phyloP scores from a whole-genome alignment of 2,888 invertebrate species.

The Philaethria dido region DNA sequence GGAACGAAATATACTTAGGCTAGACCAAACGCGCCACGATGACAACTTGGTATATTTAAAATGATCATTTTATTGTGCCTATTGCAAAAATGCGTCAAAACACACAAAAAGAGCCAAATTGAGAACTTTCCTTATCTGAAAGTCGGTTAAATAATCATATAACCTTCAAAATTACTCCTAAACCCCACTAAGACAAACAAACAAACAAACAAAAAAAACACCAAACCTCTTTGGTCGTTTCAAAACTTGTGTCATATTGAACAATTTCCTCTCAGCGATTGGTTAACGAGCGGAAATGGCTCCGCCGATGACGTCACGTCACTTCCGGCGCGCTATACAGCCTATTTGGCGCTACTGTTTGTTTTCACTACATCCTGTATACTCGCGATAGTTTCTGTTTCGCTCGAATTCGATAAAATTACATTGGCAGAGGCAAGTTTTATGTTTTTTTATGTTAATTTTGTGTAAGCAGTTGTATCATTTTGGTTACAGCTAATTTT shows the following conservation, averaged over 20 bases:
- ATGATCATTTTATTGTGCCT: too few relatives aligned
- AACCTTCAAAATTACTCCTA: too few relatives aligned
- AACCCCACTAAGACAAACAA: not conserved
- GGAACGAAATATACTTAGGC: too few relatives aligned
- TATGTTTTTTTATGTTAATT: conserved; percentile 10
- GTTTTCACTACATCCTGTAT: conserved; percentile 38
- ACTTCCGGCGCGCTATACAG: conserved; percentile 49
- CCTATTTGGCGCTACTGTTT: conserved; percentile 44
- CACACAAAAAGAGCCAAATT: too few relatives aligned
- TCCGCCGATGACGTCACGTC: conserved; percentile 65
- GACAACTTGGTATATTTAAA: too few relatives aligned
- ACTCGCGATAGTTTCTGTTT: conserved; percentile 19
- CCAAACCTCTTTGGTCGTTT: conserved; percentile 26
- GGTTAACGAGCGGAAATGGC: conserved; percentile 70
- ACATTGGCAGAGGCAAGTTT: conserved; percentile 14
- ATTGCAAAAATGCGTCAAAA: too few relatives aligned
- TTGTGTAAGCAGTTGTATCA: not conserved
- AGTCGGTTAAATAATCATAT: too few relatives aligned
- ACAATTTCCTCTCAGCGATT: conserved; percentile 64
- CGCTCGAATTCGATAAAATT: conserved; percentile 13
- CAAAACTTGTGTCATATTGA: conserved; percentile 45
- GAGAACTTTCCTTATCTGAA: too few relatives aligned
- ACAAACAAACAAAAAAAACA: conserved; percentile 13
- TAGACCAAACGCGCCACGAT: too few relatives aligned
- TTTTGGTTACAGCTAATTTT: not conserved